Conservation (phyloP, 2,113 vertebrate species). For the Speoplatyrhinus poulsoni region DNA sequence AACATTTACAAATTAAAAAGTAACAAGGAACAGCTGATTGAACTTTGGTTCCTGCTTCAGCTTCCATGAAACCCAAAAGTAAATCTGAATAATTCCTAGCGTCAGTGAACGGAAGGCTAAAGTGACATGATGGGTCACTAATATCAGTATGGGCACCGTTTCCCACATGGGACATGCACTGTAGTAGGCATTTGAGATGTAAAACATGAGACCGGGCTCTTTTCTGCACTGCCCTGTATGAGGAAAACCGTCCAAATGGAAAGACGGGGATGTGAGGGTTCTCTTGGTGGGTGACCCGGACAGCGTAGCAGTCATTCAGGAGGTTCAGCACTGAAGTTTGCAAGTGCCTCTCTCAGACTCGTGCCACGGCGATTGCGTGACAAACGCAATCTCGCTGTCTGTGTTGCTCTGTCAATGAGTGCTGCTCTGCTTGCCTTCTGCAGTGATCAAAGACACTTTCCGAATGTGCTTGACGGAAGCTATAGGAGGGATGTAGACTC, state of each 20-base stretch:
- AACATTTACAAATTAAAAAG: no score
- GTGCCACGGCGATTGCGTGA: not conserved
- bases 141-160: conserved; percentile 39
- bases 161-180: conserved; percentile 32
- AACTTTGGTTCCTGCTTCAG: conserved; percentile 4
- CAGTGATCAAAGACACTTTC: conserved; percentile 36
- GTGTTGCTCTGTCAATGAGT: conserved; percentile 19
- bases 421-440: conserved; percentile 2
- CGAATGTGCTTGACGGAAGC: conserved; percentile 26
- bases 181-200: conserved; percentile 5
- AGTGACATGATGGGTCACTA: conserved; percentile 57
- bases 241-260: conserved; percentile 45
- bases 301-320: conserved; percentile 33
- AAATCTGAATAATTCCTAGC: conserved; percentile 53
- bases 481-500: conserved; percentile 35
- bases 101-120: conserved; percentile 49
- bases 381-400: conserved; percentile 33
- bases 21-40: no score
- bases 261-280: conserved; percentile 43
- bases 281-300: conserved; percentile 45
- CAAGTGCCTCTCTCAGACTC: not conserved
- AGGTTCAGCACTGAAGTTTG: conserved; percentile 12
- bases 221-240: conserved; percentile 13
- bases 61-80: conserved; percentile 26
- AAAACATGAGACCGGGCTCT: conserved; percentile 7